Base-by-base conservation (phyloP, 2,888 invertebrate genomes). In the Cerceris ruficornis region DNA sequence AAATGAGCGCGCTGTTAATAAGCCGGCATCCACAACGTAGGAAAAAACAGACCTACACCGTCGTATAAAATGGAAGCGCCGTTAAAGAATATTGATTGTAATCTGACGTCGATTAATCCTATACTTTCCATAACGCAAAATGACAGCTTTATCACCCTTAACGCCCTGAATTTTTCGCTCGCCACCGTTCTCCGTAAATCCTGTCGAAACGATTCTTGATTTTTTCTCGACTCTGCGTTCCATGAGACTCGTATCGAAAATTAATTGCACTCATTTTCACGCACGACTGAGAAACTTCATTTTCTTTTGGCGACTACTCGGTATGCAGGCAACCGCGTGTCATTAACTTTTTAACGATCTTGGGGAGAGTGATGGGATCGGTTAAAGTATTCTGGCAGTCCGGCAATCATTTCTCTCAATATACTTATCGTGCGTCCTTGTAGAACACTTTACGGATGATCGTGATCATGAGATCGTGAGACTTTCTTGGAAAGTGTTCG, bases 271-370 rank as follows among this genome's bases (percentile, higher is more conserved):
- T 9, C 49, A 6, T 8, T 43, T 6, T 14, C 41, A 8, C 15
- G 15, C 39, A 50, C n/a, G 17, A 49, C 7, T 55, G 17, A 8
- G 59, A 59, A 57, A 28, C 50, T 17, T 58, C n/a, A 52, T 64
- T 64, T 64, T 52, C 50, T 13, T 64, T n/a, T 41, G 9, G 42
- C 62, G 17, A n/a, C 43, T 55, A 42, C 39, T 7, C 55, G 14
- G 28, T 66, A 13, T 46, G 17, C 50, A 49, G 39, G 59, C 52
- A 15, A n/a, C 49, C 43, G 50, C 55, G 50, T 59, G 50, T 61
- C 69, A 62, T 69, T 69, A 69, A 69, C 61, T 69, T 50, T 54
- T 61, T 69, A 69, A 69, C 61, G 69, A 60, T 62, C n/a, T 54
- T 9, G 43, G 11, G 14, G 61, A 55, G 11, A 69, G 61, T 39